phyloP scores from a whole-genome alignment of 2,797 vertebrate genomes.

The Atherinosoma microstoma region DNA sequence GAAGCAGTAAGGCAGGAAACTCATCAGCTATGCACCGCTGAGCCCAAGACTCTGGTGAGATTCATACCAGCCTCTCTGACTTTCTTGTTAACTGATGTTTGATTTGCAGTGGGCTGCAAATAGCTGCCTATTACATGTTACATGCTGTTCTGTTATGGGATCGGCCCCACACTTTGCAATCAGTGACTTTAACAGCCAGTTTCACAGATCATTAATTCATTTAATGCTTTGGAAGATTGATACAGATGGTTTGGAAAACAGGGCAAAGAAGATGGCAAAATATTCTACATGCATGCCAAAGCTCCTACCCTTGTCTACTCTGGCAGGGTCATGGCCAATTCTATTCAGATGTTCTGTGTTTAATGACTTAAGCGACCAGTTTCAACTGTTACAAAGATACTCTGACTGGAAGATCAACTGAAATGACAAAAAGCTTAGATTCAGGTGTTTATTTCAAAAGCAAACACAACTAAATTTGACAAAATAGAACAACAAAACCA shows the following conservation, averaged over 20 bases:
- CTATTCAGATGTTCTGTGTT: conserved; percentile 1
- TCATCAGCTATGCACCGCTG: conserved; percentile 71
- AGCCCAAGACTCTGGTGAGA: conserved; percentile 64
- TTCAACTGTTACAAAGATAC: background rate
- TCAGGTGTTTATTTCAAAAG: too few species aligned
- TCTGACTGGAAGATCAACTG: background rate
- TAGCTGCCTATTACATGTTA: conserved; percentile 50
- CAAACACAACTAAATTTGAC: too few species aligned
- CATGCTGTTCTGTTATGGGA: conserved; percentile 52
- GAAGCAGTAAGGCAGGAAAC: conserved; percentile 70
- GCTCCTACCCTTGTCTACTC: background rate
- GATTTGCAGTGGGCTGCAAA: conserved; percentile 70
- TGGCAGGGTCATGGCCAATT: conserved; percentile 36
- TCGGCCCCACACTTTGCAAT: conserved; percentile 53
- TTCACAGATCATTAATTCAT: conserved; percentile 71
- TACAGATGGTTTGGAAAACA: conserved; percentile 48
- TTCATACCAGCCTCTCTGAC: conserved; percentile 45
- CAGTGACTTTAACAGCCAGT: conserved; percentile 65
- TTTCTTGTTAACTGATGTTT: conserved; percentile 71
- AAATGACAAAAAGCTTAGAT: background rate
- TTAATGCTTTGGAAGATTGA: conserved; percentile 64
- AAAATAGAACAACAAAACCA: too few species aligned
- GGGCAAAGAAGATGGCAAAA: conserved; percentile 1
- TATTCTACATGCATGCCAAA: background rate
- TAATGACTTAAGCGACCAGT: background rate